Percentiles rank a stretch among this genome's conserved stretches.
Evolutionary conservation across 2,888 invertebrate species (phyloP).

Genomic region (Papilio protenor): DNA sequence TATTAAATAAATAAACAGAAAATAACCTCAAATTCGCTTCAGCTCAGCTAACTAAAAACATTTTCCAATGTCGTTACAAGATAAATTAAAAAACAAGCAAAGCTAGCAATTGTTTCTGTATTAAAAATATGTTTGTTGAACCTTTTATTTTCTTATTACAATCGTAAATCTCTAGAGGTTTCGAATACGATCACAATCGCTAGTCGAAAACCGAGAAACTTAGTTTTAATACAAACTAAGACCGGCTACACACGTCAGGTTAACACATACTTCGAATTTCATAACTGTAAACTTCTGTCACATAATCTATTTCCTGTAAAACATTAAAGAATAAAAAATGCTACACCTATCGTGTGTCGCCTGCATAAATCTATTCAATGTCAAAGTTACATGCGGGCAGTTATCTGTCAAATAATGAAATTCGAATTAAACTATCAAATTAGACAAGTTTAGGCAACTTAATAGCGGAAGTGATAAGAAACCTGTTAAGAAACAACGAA

Average conservation of each 20-base stretch:
- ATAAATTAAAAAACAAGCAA: not conserved
- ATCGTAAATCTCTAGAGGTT: not conserved
- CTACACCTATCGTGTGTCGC: not conserved
- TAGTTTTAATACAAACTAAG: not conserved
- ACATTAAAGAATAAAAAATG: not conserved
- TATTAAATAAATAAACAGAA: not conserved
- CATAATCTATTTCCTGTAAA: not conserved
- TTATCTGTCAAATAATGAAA: not conserved
- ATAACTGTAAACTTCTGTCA: not conserved
- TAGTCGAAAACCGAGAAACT: not conserved
- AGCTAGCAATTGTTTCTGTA: not conserved
- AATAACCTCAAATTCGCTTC: not conserved
- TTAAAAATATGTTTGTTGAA: not conserved
- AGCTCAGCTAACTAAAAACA: not conserved
- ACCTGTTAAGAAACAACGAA: constrained; percentile 2
- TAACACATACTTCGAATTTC: not conserved
- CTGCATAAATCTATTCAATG: not conserved
- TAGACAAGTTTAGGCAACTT: constrained; percentile 2
- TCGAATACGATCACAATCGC: not conserved
- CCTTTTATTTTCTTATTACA: not conserved
- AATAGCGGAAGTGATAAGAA: constrained; percentile 25
- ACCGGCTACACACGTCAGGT: not conserved
- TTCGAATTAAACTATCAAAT: constrained; percentile 11
- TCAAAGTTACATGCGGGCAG: constrained; percentile 8
- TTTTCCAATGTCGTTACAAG: not conserved